These are phyloP conservation scores for Drosophila dunni DNA, from an alignment of 1,140 invertebrate genomes.

Conservation along the genomic window DNA sequence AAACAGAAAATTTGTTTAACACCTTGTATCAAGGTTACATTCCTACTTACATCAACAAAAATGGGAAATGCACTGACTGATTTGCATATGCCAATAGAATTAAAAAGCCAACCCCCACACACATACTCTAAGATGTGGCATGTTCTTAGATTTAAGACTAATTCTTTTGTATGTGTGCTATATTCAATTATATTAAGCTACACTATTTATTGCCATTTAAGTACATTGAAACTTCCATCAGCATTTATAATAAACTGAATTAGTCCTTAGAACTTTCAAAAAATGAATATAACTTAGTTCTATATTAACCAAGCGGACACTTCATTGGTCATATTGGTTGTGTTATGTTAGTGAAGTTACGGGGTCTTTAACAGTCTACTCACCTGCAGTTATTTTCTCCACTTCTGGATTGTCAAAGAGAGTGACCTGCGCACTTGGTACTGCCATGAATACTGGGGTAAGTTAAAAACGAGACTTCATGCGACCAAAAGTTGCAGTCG, in stretches of 20 bases:
- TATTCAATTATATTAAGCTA: conserved; percentile 68
- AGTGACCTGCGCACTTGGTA: conserved; percentile 59
- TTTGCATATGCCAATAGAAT: conserved; percentile 34
- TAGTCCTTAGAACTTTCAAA: conserved; percentile 11
- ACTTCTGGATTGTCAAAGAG: neutral
- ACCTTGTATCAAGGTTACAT: conserved; percentile 84
- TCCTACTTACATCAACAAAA: conserved; percentile 22
- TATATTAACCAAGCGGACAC: too few species aligned
- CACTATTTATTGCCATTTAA: conserved; percentile 77
- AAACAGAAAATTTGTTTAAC: conserved; percentile 28
- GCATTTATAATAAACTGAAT: conserved; percentile 28
- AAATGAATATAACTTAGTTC: neutral
- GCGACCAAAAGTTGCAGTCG: conserved; percentile 52
- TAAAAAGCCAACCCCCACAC: conserved; percentile 3
- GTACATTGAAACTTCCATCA: conserved; percentile 53
- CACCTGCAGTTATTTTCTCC: conserved; percentile 15
- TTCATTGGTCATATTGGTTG: too few species aligned
- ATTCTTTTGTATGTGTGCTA: conserved; percentile 63
- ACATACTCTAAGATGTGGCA: neutral
- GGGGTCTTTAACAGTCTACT: neutral
- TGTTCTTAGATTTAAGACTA: conserved; percentile 10
- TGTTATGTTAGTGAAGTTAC: too few species aligned
- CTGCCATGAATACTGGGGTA: conserved; percentile 3
- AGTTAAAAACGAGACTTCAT: conserved; percentile 31
- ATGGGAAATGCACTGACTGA: conserved; percentile 59